phyloP scores from a whole-genome alignment of 2,797 vertebrate species.

The Luscinia luscinia region DNA sequence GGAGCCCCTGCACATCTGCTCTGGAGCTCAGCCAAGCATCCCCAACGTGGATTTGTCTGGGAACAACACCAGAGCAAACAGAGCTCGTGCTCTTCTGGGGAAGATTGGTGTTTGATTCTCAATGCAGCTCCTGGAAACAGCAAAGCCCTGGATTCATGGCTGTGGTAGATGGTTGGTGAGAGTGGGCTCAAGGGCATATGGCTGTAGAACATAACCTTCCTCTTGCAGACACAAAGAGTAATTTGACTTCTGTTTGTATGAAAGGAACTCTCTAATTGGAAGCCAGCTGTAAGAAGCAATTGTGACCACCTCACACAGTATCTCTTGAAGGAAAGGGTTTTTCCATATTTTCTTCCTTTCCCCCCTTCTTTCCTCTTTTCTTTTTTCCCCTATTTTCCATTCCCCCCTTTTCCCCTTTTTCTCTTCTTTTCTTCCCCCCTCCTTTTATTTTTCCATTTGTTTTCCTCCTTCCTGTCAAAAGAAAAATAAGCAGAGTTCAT shows the following conservation, averaged over 20 bases:
- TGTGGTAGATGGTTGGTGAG: neutral
- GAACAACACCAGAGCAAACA: fast-evolving
- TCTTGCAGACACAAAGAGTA: neutral
- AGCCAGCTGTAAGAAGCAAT: neutral
- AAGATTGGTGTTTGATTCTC: neutral
- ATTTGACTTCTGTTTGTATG: neutral
- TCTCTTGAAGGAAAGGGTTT: neutral
- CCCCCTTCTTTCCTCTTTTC: neutral
- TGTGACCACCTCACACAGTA: neutral
- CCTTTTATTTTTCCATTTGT: neutral
- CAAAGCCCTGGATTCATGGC: neutral
- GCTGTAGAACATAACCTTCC: neutral
- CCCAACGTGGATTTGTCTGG: neutral
- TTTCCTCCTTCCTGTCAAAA: neutral
- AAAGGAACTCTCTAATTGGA: neutral
- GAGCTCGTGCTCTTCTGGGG: neutral
- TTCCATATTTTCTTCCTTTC: fast-evolving
- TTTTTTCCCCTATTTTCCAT: fast-evolving
- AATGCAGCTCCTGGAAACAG: neutral
- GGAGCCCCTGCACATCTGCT: neutral
- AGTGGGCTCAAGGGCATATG: neutral
- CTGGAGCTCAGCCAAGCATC: neutral
- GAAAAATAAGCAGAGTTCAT: neutral
- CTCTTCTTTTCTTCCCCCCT: fast-evolving
- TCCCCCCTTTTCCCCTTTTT: fast-evolving